Base-by-base conservation (phyloP, 2,888 invertebrate species). In the Netelia virgata region DNA sequence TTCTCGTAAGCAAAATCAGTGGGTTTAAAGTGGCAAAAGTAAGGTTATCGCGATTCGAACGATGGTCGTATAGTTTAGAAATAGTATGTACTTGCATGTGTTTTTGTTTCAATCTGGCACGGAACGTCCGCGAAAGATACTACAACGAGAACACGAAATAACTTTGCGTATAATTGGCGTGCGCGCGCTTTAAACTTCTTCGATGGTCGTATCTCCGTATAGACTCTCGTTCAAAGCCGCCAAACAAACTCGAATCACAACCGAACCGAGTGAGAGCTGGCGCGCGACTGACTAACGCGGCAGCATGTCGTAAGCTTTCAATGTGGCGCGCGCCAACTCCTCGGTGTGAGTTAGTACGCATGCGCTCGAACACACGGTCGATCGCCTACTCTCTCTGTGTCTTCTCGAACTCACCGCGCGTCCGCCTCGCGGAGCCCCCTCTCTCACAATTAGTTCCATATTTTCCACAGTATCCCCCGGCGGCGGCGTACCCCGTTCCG, bases 301-400 rank as follows among this genome's bases (percentile, higher is more conserved):
- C 89, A 87, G 89, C 92, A 92, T 92, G 93, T 92, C 92, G 92
- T 91, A 93, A 93, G 92, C 91, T 93, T 93, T 93, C 91, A 93
- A 92, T 92, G 91, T 90, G 89, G 89, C 90, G 89, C 90, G 90
- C 92, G 90, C 88, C 89, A 89, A 88, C 90, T 88, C 86, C 80
- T 74, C 86, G 86, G 86, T 81, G 80, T 76, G 80, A 84, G 61
- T 84, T 79, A 82, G 75, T 84, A 90, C 89, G 90, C 91, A 87
- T 90, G 92, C 92, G 91, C 90, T 73, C 28, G 8, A 61, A 28
- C 14, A 23, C 61, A 57, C n/a, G 6, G 18, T n/a, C 57, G 57
- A 57, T 16, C 14, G 1, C 77, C 28, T 61, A 47, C 50, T 53
- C 86, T 69, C 74, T 47, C 82, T 36, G 73, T 47, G 73, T 75